A percentile compares a stretch with the other conserved stretches of the same genome.
phyloP scores from a whole-genome alignment of 1,140 invertebrate species.

The Rhagoletis pomonella region DNA sequence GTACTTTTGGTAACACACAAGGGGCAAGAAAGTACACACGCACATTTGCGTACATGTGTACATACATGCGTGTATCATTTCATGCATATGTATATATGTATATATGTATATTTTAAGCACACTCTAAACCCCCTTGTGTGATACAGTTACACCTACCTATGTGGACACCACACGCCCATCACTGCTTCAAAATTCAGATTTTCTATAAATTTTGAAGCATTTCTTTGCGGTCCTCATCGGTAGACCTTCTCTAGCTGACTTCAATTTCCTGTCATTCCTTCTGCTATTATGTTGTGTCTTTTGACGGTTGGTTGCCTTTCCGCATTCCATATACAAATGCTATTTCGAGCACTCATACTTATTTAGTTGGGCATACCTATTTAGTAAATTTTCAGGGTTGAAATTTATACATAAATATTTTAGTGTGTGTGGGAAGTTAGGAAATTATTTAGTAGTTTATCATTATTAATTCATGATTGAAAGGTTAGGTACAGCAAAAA shows the following conservation, averaged over 20 bases:
- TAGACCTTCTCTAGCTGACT: background rate
- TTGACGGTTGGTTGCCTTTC: conserved; percentile 38
- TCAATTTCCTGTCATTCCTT: conserved; percentile 18
- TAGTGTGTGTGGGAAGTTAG: background rate
- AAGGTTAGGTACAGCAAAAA: conserved; percentile 36
- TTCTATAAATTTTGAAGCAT: background rate
- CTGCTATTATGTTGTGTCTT: conserved; percentile 10
- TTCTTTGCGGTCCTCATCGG: background rate
- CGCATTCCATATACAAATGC: background rate
- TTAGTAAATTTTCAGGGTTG: background rate
- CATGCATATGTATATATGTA: background rate
- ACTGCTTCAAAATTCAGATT: background rate
- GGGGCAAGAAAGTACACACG: background rate
- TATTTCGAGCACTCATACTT: background rate
- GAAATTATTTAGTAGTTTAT: conserved; percentile 34
- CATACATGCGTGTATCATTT: background rate
- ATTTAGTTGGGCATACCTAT: too few species aligned
- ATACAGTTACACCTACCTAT: too few species aligned
- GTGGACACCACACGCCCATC: too few species aligned
- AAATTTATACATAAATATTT: background rate
- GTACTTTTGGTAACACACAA: background rate
- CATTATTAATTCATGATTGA: conserved; percentile 47
- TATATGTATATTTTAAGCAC: background rate
- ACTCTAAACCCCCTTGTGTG: too few species aligned
- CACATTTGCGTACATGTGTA: too few species aligned